Evolutionary conservation across 2,797 vertebrate species (phyloP).

Genomic region (Sebastes minor): DNA sequence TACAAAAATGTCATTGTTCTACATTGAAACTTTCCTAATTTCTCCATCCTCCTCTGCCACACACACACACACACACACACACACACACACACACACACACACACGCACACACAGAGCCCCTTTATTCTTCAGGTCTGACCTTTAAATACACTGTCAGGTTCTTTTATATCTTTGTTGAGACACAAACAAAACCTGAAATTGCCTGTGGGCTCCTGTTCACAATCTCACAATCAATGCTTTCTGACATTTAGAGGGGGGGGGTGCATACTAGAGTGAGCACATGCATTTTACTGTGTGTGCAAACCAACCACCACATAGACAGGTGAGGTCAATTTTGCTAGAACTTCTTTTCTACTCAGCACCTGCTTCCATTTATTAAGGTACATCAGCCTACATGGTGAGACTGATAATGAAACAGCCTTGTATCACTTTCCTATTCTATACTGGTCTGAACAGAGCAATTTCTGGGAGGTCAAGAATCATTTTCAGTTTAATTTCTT

Average conservation of each 20-base stretch:
- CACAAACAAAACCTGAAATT: slow-evolving; percentile 60
- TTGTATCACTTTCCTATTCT: background rate
- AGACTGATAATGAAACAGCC: background rate
- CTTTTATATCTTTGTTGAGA: slow-evolving; percentile 41
- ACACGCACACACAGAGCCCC: background rate
- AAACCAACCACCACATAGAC: background rate
- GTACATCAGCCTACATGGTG: background rate
- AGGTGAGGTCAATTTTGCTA: slow-evolving; percentile 7
- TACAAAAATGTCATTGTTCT: background rate
- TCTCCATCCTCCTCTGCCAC: background rate
- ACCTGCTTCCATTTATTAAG: slow-evolving; percentile 1
- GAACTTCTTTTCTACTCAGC: background rate
- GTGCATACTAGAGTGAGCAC: background rate
- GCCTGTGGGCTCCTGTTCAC: slow-evolving; percentile 57
- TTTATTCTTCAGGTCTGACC: slow-evolving; percentile 50
- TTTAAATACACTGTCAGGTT: slow-evolving; percentile 61
- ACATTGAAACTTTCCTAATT: background rate
- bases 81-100: background rate
- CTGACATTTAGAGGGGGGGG: slow-evolving; percentile 63
- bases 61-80: background rate
- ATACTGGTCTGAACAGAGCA: background rate
- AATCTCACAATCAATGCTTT: slow-evolving; percentile 61
- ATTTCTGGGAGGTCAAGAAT: background rate
- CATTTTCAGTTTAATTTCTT: background rate
- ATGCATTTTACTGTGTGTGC: slow-evolving; percentile 9